Percentiles rank a stretch among this genome's conserved stretches.
Conservation (phyloP, 92 coral and sea anemone genomes). For the Paramuricea clavata region DNA sequence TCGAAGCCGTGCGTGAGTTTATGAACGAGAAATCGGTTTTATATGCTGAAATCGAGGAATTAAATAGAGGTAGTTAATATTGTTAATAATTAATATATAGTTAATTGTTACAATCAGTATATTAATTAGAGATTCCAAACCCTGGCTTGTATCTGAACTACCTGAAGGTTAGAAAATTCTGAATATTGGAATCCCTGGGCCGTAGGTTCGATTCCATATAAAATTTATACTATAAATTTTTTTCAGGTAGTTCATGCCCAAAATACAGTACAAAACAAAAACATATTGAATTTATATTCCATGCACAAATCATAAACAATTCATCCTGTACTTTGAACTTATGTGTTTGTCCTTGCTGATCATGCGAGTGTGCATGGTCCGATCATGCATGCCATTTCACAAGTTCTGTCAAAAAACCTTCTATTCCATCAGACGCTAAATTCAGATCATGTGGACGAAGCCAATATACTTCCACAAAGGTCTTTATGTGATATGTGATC, state of each 20-base stretch:
- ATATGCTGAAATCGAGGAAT: slow-evolving; percentile 34
- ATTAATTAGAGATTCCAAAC: too few species aligned
- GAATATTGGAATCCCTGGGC: too few species aligned
- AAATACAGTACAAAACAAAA: too few species aligned
- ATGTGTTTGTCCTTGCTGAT: background rate
- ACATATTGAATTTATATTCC: too few species aligned
- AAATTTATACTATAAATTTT: too few species aligned
- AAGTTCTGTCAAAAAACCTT: background rate
- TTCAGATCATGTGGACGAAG: background rate
- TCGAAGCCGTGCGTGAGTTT: slow-evolving; percentile 82
- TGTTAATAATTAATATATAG: slow-evolving; percentile 3
- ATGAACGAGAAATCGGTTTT: slow-evolving; percentile 70
- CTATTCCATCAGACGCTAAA: background rate
- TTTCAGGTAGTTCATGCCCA: too few species aligned
- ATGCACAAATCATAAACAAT: too few species aligned
- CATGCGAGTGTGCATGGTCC: background rate
- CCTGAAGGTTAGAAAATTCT: too few species aligned
- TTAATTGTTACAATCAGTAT: background rate
- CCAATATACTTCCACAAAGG: too few species aligned
- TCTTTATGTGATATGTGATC: too few species aligned
- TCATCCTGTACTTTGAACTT: background rate
- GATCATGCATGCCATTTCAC: background rate
- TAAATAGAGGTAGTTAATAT: slow-evolving; percentile 36
- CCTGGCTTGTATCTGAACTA: too few species aligned
- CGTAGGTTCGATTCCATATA: too few species aligned